A percentile compares a stretch with the other conserved stretches of the same genome.
phyloP scores from a whole-genome alignment of 2,113 vertebrate species.

The Mastomys coucha region DNA sequence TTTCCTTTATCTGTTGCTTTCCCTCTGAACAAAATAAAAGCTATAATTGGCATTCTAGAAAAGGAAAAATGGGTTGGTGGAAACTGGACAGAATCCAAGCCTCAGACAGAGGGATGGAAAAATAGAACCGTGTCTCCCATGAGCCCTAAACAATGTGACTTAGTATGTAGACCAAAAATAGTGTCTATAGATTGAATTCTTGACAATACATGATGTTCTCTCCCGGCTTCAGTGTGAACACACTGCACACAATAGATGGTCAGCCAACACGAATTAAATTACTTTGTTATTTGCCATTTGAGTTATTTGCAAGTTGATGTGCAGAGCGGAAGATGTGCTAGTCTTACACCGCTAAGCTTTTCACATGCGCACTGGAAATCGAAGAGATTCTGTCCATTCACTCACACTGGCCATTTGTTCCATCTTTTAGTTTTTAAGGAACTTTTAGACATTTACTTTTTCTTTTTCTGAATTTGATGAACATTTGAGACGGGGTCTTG shows the following conservation, averaged over 20 bases:
- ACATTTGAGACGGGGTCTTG: background rate
- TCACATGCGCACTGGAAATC: background rate
- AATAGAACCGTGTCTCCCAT: slow-evolving; percentile 9
- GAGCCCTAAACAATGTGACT: background rate
- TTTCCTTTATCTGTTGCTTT: slow-evolving; percentile 62
- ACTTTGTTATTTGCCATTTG: background rate
- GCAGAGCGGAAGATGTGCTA: background rate
- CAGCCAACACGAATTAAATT: background rate
- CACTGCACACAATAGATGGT: background rate
- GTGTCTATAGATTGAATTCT: background rate
- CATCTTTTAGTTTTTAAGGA: background rate
- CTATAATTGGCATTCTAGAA: slow-evolving; percentile 58
- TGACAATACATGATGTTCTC: background rate
- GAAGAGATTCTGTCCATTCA: background rate
- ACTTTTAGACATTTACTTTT: background rate
- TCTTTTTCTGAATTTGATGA: background rate
- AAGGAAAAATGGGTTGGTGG: slow-evolving; percentile 60
- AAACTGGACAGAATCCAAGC: slow-evolving; percentile 61
- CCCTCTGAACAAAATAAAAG: slow-evolving; percentile 51
- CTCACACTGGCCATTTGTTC: background rate
- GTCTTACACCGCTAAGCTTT: background rate
- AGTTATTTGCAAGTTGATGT: background rate
- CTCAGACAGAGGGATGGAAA: slow-evolving; percentile 48
- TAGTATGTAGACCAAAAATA: background rate
- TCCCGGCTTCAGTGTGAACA: background rate